A percentile compares a stretch with the other conserved stretches of the same genome.
Evolutionary conservation across 2,113 vertebrate species (phyloP).

Genomic region (Laterallus jamaicensis): DNA sequence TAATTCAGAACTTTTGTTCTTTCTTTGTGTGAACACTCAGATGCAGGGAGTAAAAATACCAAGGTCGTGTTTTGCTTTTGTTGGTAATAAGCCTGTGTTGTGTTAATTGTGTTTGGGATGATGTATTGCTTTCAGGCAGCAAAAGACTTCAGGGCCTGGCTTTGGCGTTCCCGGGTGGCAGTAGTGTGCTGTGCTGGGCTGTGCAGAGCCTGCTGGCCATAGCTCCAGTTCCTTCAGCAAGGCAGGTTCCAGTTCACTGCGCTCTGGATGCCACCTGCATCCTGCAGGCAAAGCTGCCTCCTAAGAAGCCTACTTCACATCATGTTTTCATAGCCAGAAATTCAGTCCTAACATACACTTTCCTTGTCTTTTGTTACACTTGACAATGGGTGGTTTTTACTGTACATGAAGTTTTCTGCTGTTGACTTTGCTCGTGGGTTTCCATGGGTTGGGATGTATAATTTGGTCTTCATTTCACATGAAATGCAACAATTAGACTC

Average conservation of each 20-base stretch:
- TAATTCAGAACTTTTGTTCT: background rate
- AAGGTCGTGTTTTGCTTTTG: background rate
- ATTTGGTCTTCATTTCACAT: slow-evolving; percentile 2
- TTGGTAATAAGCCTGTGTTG: background rate
- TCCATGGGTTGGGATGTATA: background rate
- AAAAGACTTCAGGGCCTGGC: background rate
- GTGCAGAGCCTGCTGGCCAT: background rate
- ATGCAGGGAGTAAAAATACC: background rate
- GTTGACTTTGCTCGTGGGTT: background rate
- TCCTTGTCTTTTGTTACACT: background rate
- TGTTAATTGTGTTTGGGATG: background rate
- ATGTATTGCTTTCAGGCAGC: background rate
- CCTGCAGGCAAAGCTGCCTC: background rate
- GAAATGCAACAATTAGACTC: background rate
- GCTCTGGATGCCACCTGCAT: background rate
- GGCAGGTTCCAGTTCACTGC: background rate
- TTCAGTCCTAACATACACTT: background rate
- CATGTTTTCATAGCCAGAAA: background rate
- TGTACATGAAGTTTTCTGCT: background rate
- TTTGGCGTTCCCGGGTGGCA: background rate
- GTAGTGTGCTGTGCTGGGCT: background rate
- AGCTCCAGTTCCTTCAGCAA: background rate
- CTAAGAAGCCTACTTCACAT: background rate
- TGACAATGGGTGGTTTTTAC: background rate
- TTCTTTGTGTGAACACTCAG: background rate